Percentiles rank a stretch among this genome's conserved stretches.
Conservation (phyloP, 1,140 invertebrate genomes). For the Rhagoletis pomonella region DNA sequence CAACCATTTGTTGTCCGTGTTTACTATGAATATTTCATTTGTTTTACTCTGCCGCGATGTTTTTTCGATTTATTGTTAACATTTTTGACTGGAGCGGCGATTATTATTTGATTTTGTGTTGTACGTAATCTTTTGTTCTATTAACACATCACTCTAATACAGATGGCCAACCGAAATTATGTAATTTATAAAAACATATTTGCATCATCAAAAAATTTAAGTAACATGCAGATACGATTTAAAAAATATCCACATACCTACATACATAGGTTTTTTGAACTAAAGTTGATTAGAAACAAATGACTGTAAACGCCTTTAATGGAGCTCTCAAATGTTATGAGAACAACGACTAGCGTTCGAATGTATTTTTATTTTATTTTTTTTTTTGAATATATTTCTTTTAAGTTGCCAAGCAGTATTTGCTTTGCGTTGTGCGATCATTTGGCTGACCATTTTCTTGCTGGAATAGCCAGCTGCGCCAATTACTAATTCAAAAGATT, state of each 20-base stretch:
- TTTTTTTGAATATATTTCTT: too few species aligned
- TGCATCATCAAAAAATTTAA: too few species aligned
- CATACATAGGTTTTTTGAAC: not conserved
- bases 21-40: not conserved
- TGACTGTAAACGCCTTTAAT: not conserved
- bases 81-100: not conserved
- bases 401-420: too few species aligned
- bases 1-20: not conserved
- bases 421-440: not conserved
- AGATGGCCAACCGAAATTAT: not conserved
- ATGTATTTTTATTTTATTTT: not conserved
- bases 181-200: not conserved
- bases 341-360: too few species aligned
- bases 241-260: not conserved
- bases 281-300: not conserved
- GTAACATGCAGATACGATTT: not conserved
- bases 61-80: not conserved
- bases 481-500: slow-evolving; percentile 29
- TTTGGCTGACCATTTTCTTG: not conserved
- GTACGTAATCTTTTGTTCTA: not conserved
- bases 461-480: slow-evolving; percentile 23
- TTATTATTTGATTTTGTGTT: not conserved
- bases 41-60: too few species aligned
- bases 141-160: not conserved
- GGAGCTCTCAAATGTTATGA: too few species aligned